Percentiles rank a stretch among this genome's conserved stretches.
These are phyloP conservation scores for Hirtodrosophila alboralis DNA, from an alignment of 2,888 invertebrate species.

Conservation along the genomic window DNA sequence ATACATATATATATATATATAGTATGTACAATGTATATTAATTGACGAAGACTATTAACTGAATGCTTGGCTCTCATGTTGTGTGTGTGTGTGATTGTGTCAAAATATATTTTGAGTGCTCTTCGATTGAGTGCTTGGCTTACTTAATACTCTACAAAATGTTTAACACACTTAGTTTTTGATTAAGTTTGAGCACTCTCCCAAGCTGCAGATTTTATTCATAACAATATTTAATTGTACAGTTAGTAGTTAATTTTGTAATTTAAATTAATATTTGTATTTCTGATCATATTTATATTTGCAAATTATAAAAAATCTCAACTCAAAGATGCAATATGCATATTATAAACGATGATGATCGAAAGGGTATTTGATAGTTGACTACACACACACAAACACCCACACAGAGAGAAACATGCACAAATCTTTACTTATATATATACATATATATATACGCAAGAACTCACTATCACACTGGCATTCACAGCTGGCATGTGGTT, in stretches of 20 bases:
- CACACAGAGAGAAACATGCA: neutral
- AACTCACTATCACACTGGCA: conserved; percentile 14
- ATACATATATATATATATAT: neutral
- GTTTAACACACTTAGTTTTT: too few species aligned
- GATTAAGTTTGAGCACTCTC: too few species aligned
- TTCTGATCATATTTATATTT: too few species aligned
- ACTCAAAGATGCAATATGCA: too few species aligned
- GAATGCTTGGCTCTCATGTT: conserved; percentile 4
- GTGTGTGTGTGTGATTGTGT: conserved; percentile 4
- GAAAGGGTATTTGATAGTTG: neutral
- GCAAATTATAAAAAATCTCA: too few species aligned
- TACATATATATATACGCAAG: neutral
- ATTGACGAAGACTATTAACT: conserved; percentile 16
- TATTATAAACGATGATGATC: too few species aligned
- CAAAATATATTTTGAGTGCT: neutral
- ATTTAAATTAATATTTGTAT: too few species aligned
- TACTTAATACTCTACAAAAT: too few species aligned
- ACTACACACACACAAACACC: neutral
- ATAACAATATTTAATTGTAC: too few species aligned
- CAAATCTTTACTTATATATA: neutral
- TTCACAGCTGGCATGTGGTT: conserved; percentile 24
- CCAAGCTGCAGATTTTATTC: too few species aligned
- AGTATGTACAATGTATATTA: too few species aligned
- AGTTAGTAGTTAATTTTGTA: too few species aligned
- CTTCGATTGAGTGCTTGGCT: neutral